Base-by-base conservation (phyloP, 1,140 invertebrate species). In the Lasioglossum albipes region DNA sequence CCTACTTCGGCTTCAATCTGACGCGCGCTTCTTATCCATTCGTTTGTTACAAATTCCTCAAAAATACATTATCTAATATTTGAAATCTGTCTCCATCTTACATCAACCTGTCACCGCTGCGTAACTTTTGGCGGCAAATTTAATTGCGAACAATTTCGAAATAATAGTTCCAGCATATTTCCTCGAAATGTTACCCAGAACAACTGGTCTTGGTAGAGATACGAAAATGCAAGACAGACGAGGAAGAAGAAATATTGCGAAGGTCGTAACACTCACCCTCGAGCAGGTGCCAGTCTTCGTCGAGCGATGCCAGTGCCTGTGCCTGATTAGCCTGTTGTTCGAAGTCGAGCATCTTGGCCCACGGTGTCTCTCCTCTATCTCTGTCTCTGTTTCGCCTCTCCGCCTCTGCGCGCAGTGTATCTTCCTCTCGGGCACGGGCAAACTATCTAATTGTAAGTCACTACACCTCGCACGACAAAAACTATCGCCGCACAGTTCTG, bases 241-340 rank as follows among this genome's bases (percentile, higher is more conserved):
- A 49, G 81, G 71, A 79, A 80, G 74, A 79, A 80, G 74, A 66
- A 87, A 85, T 85, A 87, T 87, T 85, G 75, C 84, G 82, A 90
- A 90, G 86, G 89, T 89, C 88, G 83, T 89, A 27, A 74, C 67
- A 69, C 89, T 91, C 84, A 91, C 89, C 90, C 89, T 89, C 88
- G 82, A 91, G 89, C 87, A 91, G 87, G 85, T 91, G 90, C 89
- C 90, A 91, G 85, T 91, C 87, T 41, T 90, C 88, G 78, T 90
- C 83, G 71, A 88, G 88, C 69, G 89, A 90, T 75, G 89, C 89
- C 85, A 89, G 65, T 59, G 90, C 86, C 72, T 89, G 88, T 64
- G 85, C 84, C 81, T 90, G 90, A 89, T 90, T 90, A 74, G 89
- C 84, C 79, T 90, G 90, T 85, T 90, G 89, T 90, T 91, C 90